Percentiles rank a stretch among this genome's conserved stretches.
Evolutionary conservation across 1,140 invertebrate genomes (phyloP).

Genomic region (Drosophila chauvacae): DNA sequence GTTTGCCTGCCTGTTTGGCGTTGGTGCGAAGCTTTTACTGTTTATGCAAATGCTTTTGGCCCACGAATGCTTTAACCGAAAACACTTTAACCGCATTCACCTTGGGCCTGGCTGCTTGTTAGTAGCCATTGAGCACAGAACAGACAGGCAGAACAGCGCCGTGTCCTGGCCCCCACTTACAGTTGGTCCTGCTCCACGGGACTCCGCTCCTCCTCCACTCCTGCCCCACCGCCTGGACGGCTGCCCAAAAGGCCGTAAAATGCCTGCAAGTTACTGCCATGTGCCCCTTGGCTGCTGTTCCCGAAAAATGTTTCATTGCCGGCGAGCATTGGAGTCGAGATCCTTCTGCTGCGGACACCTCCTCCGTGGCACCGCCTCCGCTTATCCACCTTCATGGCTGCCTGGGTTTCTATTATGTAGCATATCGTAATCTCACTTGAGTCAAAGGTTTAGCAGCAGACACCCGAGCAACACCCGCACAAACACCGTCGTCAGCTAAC

Average conservation of each 20-base stretch:
- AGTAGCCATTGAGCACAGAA: conserved; percentile 74
- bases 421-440: conserved; percentile 74
- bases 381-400: conserved; percentile 49
- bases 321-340: conserved; percentile 27
- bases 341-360: conserved; percentile 38
- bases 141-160: conserved; percentile 28
- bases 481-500: conserved; percentile 46
- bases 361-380: conserved; percentile 23
- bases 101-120: conserved; percentile 75
- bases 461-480: conserved; percentile 42
- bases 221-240: conserved; percentile 3
- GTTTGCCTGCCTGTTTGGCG: conserved; percentile 37
- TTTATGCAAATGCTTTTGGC: conserved; percentile 78
- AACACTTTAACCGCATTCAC: conserved; percentile 82
- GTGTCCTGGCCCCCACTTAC: conserved; percentile 14
- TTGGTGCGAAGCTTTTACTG: conserved; percentile 52
- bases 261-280: conserved; percentile 76
- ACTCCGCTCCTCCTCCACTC: too few species aligned
- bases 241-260: conserved; percentile 78
- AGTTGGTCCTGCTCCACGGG: conserved; percentile 4
- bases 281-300: conserved; percentile 65
- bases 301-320: conserved; percentile 80
- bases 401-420: conserved; percentile 71
- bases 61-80: conserved; percentile 72
- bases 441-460: conserved; percentile 73